Percentiles rank a stretch among this genome's conserved stretches.
These are phyloP conservation scores for Epistrophe grossulariae DNA, from an alignment of 2,888 invertebrate species.

Conservation along the genomic window DNA sequence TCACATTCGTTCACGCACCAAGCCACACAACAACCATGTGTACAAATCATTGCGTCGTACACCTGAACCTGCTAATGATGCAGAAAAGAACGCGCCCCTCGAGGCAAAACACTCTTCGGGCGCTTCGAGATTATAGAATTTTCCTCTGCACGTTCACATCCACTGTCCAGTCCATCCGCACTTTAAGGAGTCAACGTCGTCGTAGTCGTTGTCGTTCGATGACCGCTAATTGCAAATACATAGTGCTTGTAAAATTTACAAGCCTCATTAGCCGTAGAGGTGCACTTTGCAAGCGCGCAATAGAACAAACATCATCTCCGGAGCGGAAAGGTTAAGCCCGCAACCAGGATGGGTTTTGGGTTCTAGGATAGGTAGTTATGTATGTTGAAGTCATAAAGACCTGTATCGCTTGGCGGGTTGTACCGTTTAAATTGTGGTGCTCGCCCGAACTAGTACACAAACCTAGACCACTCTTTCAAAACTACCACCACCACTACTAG, in stretches of 20 bases:
- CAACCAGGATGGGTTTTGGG: constrained; percentile 20
- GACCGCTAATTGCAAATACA: constrained; percentile 74
- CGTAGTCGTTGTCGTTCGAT: constrained; percentile 35
- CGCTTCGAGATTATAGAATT: constrained; percentile 31
- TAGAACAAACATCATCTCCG: constrained; percentile 65
- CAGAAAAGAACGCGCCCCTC: constrained; percentile 59
- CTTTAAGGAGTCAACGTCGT: constrained; percentile 22
- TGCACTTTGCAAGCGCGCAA: constrained; percentile 52
- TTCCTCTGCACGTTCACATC: background rate
- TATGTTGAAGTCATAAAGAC: constrained; percentile 64
- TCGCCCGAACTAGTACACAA: constrained; percentile 41
- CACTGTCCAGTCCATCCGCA: background rate
- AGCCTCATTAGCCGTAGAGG: constrained; percentile 70
- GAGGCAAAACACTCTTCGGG: constrained; percentile 35
- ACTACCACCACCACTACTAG: background rate
- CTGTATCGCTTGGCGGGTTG: constrained; percentile 64
- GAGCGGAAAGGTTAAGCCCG: constrained; percentile 61
- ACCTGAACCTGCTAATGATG: constrained; percentile 72
- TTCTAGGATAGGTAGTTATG: background rate
- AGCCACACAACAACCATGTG: constrained; percentile 24
- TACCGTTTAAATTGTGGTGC: constrained; percentile 65
- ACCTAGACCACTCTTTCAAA: constrained; percentile 40
- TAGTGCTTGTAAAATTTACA: constrained; percentile 74
- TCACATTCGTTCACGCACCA: constrained; percentile 62
- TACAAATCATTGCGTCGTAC: constrained; percentile 66